A percentile compares a stretch with the other conserved stretches of the same genome.
Conservation (phyloP, 2,888 invertebrate genomes). For the Torymus aiolomorphi region DNA sequence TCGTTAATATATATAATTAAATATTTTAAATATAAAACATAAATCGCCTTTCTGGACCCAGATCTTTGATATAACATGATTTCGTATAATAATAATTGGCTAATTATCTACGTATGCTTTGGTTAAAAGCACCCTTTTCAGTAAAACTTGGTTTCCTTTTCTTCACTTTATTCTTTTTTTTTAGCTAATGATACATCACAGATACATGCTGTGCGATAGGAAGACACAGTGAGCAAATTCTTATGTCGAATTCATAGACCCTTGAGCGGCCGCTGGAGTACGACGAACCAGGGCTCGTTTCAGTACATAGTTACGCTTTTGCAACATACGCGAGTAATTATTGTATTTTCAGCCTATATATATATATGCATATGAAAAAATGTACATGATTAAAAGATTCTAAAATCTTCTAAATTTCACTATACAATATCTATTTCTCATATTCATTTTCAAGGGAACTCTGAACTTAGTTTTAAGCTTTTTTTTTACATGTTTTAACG, state of each 20-base stretch:
- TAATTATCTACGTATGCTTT: constrained; percentile 53
- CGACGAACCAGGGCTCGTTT: background rate
- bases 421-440: constrained; percentile 5
- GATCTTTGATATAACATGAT: constrained; percentile 28
- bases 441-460: background rate
- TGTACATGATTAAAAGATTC: background rate
- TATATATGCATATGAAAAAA: background rate
- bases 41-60: constrained; percentile 52
- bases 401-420: background rate
- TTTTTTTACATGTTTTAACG: too few species aligned
- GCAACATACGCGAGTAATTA: constrained; percentile 43
- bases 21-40: constrained; percentile 51
- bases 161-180: background rate
- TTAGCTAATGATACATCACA: constrained; percentile 54
- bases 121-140: constrained; percentile 55
- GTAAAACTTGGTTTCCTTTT: constrained; percentile 57
- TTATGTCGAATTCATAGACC: constrained; percentile 37
- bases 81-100: constrained; percentile 30
- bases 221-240: constrained; percentile 69
- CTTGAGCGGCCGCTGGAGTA: constrained; percentile 20
- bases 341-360: constrained; percentile 22
- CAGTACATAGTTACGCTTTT: constrained; percentile 22
- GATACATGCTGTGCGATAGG: constrained; percentile 69
- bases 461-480: background rate
- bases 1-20: constrained; percentile 32